phyloP scores from a whole-genome alignment of 2,797 vertebrate genomes.

The Astyanax mexicanus region DNA sequence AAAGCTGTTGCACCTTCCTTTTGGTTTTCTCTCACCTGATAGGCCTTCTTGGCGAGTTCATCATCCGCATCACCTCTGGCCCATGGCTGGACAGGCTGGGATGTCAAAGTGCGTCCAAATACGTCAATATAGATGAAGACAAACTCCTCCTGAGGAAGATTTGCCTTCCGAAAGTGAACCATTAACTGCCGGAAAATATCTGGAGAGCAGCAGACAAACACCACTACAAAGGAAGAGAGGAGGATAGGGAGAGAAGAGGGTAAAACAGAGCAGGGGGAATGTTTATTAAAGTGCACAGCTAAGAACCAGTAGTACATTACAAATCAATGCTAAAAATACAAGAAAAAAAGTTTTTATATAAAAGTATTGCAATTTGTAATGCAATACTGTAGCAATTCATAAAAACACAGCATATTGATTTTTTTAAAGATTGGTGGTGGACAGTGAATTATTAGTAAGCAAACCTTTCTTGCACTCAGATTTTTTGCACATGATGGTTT shows the following conservation, averaged over 20 bases:
- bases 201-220: conserved; percentile 88
- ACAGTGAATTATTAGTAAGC: too few species aligned
- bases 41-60: conserved; percentile 79
- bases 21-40: conserved; percentile 72
- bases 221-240: conserved; percentile 72
- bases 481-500: too few species aligned
- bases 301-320: neutral
- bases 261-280: too few species aligned
- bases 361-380: too few species aligned
- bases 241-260: neutral
- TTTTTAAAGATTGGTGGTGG: too few species aligned
- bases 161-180: conserved; percentile 79
- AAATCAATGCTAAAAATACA: too few species aligned
- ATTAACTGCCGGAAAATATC: conserved; percentile 87
- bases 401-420: too few species aligned
- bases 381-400: too few species aligned
- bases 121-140: conserved; percentile 94
- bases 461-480: too few species aligned
- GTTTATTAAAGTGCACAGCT: neutral
- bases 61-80: conserved; percentile 82
- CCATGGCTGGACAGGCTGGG: conserved; percentile 80
- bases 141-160: conserved; percentile 83
- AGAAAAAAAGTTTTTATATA: too few species aligned
- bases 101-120: conserved; percentile 84
- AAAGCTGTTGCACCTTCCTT: too few species aligned